These are phyloP conservation scores for Rhipidura dahli DNA, from an alignment of 2,113 vertebrate genomes.

Conservation along the genomic window DNA sequence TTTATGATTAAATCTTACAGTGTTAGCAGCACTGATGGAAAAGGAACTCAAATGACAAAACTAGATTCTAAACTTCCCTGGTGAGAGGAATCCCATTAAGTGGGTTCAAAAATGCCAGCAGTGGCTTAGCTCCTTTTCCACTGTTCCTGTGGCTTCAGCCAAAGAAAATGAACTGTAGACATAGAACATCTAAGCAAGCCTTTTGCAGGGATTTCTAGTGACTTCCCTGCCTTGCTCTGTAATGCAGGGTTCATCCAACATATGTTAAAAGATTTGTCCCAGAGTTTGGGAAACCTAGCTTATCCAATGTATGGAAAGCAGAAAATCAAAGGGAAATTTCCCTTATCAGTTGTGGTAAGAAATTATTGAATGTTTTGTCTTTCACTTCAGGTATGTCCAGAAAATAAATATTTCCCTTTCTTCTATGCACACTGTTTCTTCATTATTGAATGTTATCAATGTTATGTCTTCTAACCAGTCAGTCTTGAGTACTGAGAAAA, in stretches of 20 bases:
- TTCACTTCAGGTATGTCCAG: neutral
- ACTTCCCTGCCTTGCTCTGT: neutral
- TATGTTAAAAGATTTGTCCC: neutral
- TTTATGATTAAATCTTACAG: neutral
- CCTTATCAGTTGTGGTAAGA: neutral
- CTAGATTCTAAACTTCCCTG: neutral
- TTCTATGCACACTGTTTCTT: neutral
- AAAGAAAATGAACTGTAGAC: neutral
- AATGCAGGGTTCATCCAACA: neutral
- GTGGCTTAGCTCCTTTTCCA: neutral
- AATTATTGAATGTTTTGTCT: neutral
- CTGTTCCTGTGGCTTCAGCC: neutral
- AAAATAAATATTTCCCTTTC: neutral
- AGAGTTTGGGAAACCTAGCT: neutral
- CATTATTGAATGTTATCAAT: neutral
- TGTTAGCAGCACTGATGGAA: neutral
- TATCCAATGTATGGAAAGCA: neutral
- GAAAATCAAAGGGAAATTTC: neutral
- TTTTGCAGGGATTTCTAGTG: neutral
- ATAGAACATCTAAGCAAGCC: neutral
- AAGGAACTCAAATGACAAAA: neutral
- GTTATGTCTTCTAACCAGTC: neutral
- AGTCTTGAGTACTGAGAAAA: neutral
- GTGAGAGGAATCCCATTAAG: neutral
- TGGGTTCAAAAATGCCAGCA: neutral